phyloP scores from a whole-genome alignment of 2,888 invertebrate species.

The Sacculina carcini region DNA sequence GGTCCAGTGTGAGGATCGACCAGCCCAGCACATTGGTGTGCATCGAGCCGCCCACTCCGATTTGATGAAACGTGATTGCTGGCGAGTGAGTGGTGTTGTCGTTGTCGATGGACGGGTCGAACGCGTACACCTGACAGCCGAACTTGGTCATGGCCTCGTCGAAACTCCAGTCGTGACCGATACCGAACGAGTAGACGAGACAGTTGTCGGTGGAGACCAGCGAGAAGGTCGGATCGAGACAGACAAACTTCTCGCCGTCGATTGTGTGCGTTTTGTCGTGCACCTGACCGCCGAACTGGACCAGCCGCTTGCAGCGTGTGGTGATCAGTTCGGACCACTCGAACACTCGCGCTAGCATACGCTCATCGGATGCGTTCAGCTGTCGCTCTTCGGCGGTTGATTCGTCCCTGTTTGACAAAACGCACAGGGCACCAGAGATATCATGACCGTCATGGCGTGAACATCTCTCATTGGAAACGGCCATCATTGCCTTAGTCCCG shows the following conservation, averaged over 20 bases:
- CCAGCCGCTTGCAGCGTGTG: not conserved
- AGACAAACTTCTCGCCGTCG: conserved; percentile 7
- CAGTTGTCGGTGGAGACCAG: conserved; percentile 1
- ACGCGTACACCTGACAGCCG: conserved; percentile 19
- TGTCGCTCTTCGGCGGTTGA: no score
- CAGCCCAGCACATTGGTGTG: conserved; percentile 13
- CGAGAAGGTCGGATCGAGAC: conserved; percentile 1
- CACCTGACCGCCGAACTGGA: not conserved
- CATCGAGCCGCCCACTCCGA: conserved; percentile 5
- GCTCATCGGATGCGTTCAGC: no score
- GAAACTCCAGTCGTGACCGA: conserved; percentile 14
- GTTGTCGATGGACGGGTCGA: conserved; percentile 16
- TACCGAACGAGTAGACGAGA: conserved; percentile 9
- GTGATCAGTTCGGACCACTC: not conserved
- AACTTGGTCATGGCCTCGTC: conserved; percentile 12
- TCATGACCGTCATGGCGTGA: no score
- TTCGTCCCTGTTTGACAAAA: no score
- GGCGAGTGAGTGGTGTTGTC: conserved; percentile 15
- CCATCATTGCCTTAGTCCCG: no score
- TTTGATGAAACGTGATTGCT: conserved; percentile 14
- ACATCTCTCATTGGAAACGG: no score
- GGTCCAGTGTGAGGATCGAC: conserved; percentile 17
- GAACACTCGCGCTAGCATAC: no score
- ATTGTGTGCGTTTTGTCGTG: not conserved
- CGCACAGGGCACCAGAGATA: no score